These are phyloP conservation scores for Syngnathus rostellatus DNA, from an alignment of 2,797 vertebrate species.

Conservation along the genomic window DNA sequence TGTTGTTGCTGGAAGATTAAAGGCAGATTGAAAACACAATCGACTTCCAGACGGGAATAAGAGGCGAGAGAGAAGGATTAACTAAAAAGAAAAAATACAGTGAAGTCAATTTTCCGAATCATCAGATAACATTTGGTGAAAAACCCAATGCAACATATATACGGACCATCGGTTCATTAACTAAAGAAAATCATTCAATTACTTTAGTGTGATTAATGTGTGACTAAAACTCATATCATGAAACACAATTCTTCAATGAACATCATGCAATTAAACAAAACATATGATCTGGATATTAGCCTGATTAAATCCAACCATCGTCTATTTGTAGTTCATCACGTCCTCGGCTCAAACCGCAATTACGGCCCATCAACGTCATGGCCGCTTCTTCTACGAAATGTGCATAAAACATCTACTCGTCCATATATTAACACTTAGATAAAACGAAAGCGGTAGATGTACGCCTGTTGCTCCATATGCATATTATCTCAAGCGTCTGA, in stretches of 20 bases:
- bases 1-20: constrained; percentile 34
- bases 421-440: constrained; percentile 10
- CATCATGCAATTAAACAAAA: not conserved
- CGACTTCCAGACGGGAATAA: constrained; percentile 26
- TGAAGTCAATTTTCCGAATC: not conserved
- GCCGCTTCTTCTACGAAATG: not conserved
- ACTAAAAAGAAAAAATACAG: constrained; percentile 21
- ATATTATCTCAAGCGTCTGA: constrained; percentile 16
- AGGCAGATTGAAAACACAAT: constrained; percentile 34
- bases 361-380: not conserved
- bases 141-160: not conserved
- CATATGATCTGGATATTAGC: not conserved
- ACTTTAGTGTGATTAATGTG: not conserved
- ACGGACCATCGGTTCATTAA: not conserved
- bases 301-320: not conserved
- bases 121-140: not conserved
- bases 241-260: not conserved
- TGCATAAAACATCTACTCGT: not conserved
- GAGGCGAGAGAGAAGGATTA: constrained; percentile 12
- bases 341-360: not conserved
- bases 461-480: not conserved
- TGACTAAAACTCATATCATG: not conserved
- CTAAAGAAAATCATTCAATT: not conserved
- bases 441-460: constrained; percentile 8
- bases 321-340: not conserved